Evolutionary conservation across 2,797 vertebrate species (phyloP).

Genomic region (Apogon talboti): DNA sequence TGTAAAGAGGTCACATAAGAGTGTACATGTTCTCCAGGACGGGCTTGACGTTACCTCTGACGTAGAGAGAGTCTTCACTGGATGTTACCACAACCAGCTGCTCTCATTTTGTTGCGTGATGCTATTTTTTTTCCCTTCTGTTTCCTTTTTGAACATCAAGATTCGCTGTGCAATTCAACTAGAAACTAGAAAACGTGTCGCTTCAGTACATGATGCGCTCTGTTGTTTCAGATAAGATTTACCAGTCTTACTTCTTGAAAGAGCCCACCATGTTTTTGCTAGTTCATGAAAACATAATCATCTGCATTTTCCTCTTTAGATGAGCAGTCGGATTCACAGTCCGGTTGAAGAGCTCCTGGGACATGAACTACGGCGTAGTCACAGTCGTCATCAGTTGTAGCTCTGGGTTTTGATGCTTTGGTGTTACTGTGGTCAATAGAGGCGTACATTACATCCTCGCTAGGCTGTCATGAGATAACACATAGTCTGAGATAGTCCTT

Average conservation of each 20-base stretch:
- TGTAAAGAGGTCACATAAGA: neutral
- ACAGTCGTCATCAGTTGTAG: conserved; percentile 43
- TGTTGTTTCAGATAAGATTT: neutral
- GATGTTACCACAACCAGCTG: conserved; percentile 3
- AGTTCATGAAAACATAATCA: conserved; percentile 82
- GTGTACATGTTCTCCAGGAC: neutral
- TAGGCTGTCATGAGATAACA: conserved; percentile 42
- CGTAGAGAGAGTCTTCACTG: neutral
- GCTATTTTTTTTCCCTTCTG: conserved; percentile 4
- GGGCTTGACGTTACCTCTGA: conserved; percentile 4
- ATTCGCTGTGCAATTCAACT: neutral
- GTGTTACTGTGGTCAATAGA: conserved; percentile 72
- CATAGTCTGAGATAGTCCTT: conserved; percentile 11
- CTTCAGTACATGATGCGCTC: neutral
- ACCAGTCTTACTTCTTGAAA: neutral
- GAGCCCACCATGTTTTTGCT: neutral
- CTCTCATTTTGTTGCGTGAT: neutral
- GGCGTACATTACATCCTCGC: conserved; percentile 79
- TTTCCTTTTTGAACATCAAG: conserved; percentile 29
- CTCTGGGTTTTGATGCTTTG: conserved; percentile 8
- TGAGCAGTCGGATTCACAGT: conserved; percentile 14
- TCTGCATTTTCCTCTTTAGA: conserved; percentile 69
- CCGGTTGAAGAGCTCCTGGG: conserved; percentile 26
- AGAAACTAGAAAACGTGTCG: no score
- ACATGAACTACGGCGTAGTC: conserved; percentile 73